A percentile compares a stretch with the other conserved stretches of the same genome.
These are phyloP conservation scores for Heterotis niloticus DNA, from an alignment of 2,113 vertebrate species.

Conservation along the genomic window DNA sequence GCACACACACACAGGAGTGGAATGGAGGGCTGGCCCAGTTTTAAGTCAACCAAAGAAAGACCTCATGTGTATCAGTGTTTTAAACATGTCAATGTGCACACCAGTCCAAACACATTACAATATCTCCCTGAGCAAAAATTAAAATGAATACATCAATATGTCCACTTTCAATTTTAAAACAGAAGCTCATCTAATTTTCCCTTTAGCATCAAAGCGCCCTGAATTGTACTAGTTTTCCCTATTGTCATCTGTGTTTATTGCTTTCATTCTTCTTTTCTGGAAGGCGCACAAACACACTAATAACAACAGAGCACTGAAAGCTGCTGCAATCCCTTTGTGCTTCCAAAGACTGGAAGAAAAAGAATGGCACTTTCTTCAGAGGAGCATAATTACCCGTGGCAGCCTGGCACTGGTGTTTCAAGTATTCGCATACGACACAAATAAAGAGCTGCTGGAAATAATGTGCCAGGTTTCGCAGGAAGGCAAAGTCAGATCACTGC, in stretches of 20 bases:
- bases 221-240: not conserved
- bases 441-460: not conserved
- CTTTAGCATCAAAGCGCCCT: not conserved
- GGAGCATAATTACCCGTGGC: slow-evolving; percentile 3
- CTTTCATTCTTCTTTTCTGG: slow-evolving; percentile 5
- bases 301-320: slow-evolving; percentile 7
- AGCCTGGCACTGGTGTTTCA: not conserved
- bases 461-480: slow-evolving; percentile 34
- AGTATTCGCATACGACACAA: not conserved
- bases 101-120: not conserved
- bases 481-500: slow-evolving; percentile 16
- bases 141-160: slow-evolving; percentile 17
- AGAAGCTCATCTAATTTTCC: slow-evolving; percentile 1
- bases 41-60: no score
- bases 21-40: no score
- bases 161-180: slow-evolving; percentile 1
- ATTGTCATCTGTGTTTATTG: slow-evolving; percentile 2
- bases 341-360: not conserved
- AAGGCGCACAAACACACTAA: slow-evolving; percentile 15
- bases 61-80: no score
- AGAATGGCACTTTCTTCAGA: not conserved
- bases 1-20: no score
- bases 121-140: not conserved
- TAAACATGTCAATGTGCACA: not conserved
- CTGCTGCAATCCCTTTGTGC: not conserved